These are phyloP conservation scores for Epinephelus lanceolatus DNA, from an alignment of 2,113 vertebrate genomes.

Conservation along the genomic window DNA sequence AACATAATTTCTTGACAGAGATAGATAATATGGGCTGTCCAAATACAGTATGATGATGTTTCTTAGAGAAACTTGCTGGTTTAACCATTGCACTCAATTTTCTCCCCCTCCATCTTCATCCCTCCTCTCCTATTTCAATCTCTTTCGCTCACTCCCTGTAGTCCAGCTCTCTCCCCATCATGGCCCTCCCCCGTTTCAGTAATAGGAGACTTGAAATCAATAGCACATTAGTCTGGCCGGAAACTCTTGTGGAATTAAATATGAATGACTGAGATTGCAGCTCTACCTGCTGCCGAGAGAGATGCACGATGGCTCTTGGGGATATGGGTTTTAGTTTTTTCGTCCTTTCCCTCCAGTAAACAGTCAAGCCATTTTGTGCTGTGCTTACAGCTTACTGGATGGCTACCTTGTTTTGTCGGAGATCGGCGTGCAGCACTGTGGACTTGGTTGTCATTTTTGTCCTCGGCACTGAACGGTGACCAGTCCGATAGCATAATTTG, in stretches of 20 bases:
- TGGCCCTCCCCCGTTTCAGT: slow-evolving; percentile 73
- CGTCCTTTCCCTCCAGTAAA: slow-evolving; percentile 61
- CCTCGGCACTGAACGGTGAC: slow-evolving; percentile 44
- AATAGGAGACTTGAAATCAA: slow-evolving; percentile 88
- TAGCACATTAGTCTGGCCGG: slow-evolving; percentile 88
- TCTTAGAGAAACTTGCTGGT: slow-evolving; percentile 46
- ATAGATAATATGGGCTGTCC: slow-evolving; percentile 17
- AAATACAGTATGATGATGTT: slow-evolving; percentile 46
- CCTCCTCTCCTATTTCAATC: slow-evolving; percentile 69
- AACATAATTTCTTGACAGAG: slow-evolving; percentile 16
- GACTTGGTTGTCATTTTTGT: slow-evolving; percentile 54
- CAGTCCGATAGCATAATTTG: slow-evolving; percentile 56
- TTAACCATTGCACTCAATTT: slow-evolving; percentile 44
- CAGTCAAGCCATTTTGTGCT: slow-evolving; percentile 75
- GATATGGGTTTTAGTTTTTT: slow-evolving; percentile 58
- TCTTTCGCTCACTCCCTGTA: slow-evolving; percentile 67
- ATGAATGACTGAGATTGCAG: slow-evolving; percentile 88
- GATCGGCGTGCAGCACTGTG: slow-evolving; percentile 30
- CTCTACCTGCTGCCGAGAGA: slow-evolving; percentile 84
- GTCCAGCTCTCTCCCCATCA: slow-evolving; percentile 67
- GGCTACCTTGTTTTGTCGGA: slow-evolving; percentile 48
- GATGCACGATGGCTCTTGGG: slow-evolving; percentile 76
- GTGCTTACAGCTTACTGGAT: slow-evolving; percentile 47
- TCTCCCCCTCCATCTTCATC: slow-evolving; percentile 55
- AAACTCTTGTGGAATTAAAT: slow-evolving; percentile 87